Percentiles rank a stretch among this genome's conserved stretches.
Evolutionary conservation across 2,888 invertebrate species (phyloP).

Genomic region (Callimorpha dominula): DNA sequence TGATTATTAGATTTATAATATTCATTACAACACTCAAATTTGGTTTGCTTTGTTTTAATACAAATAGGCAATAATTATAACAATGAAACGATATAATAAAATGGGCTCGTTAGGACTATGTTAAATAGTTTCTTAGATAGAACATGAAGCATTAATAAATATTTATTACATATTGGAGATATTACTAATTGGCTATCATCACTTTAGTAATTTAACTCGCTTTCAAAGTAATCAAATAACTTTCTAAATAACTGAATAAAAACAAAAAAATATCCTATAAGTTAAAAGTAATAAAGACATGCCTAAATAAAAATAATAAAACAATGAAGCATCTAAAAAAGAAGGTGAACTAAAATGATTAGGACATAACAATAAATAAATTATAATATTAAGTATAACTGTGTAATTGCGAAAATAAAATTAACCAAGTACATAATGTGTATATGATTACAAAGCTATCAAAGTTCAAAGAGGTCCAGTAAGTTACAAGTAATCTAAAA

Average conservation of each 20-base stretch:
- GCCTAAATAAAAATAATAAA: neutral
- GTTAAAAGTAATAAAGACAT: too few relatives aligned
- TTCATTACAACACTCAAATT: neutral
- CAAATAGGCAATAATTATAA: neutral
- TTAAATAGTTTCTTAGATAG: neutral
- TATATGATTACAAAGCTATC: neutral
- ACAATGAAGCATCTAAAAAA: neutral
- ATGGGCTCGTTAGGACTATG: neutral
- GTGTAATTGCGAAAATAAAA: neutral
- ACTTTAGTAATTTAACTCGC: neutral
- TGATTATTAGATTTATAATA: neutral
- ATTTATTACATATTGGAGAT: neutral
- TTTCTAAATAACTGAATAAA: too few relatives aligned
- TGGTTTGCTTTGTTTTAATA: neutral
- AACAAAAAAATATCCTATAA: too few relatives aligned
- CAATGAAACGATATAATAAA: neutral
- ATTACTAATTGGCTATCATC: neutral
- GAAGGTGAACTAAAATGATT: neutral
- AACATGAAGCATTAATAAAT: neutral
- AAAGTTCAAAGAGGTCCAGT: neutral
- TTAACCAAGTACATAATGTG: neutral
- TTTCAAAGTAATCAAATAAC: neutral
- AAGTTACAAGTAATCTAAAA: neutral
- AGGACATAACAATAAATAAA: neutral
- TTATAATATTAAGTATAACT: neutral